Evolutionary conservation across 64 coral and sea anemone genomes (phyloP).

Genomic region (Porites lutea): DNA sequence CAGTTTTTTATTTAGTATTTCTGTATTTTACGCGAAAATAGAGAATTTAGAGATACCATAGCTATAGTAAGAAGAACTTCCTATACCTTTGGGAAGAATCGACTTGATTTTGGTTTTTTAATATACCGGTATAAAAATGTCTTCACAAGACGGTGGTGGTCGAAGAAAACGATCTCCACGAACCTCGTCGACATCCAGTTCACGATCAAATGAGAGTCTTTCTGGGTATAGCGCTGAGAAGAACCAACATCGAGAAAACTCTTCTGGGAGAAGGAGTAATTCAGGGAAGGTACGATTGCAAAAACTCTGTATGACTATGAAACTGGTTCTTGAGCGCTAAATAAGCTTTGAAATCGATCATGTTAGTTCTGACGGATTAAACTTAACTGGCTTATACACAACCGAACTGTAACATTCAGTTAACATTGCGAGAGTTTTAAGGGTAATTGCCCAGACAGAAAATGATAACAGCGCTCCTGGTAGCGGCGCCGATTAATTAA

Average conservation of each 20-base stretch:
- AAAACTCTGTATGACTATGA: too few relatives aligned
- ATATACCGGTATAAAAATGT: slow-evolving; percentile 7
- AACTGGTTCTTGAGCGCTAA: not conserved
- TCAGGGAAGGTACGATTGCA: slow-evolving; percentile 46
- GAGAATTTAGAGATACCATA: not conserved
- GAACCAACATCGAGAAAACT: slow-evolving; percentile 44
- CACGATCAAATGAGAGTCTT: slow-evolving; percentile 66
- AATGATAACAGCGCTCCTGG: too few relatives aligned
- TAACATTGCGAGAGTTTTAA: too few relatives aligned
- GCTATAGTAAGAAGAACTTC: not conserved
- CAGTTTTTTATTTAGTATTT: not conserved
- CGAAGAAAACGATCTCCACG: slow-evolving; percentile 69
- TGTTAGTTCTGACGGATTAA: too few relatives aligned
- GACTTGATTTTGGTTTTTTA: not conserved
- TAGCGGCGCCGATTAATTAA: too few relatives aligned
- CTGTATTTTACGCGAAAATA: not conserved
- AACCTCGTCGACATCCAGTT: slow-evolving; percentile 64
- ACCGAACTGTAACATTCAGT: too few relatives aligned
- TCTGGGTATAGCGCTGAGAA: slow-evolving; percentile 11
- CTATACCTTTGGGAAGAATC: not conserved
- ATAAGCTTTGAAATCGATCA: not conserved
- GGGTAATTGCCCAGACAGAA: too few relatives aligned
- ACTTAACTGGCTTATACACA: too few relatives aligned
- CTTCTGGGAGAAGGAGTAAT: slow-evolving; percentile 62
- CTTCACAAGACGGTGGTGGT: slow-evolving; percentile 45